Evolutionary conservation across 2,888 invertebrate genomes (phyloP).

Genomic region (Brenthis ino): DNA sequence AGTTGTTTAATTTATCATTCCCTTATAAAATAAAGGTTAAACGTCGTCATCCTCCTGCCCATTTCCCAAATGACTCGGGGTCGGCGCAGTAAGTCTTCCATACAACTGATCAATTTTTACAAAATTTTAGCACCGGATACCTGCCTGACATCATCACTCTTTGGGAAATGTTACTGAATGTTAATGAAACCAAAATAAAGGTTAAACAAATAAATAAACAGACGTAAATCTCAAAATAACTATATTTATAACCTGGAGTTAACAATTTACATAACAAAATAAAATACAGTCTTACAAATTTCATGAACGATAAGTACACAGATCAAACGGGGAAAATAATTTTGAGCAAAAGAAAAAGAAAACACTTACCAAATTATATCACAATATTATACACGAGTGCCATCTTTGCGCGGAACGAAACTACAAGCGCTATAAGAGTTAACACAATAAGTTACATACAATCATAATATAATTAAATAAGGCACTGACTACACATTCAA

Average conservation of each 20-base stretch:
- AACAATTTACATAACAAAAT: slow-evolving; percentile 80
- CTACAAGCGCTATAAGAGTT: slow-evolving; percentile 26
- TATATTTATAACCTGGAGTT: slow-evolving; percentile 79
- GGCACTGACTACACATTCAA: slow-evolving; percentile 59
- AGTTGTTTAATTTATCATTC: slow-evolving; percentile 22
- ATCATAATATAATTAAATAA: slow-evolving; percentile 53
- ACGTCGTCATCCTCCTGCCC: no score
- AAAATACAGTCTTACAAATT: slow-evolving; percentile 82
- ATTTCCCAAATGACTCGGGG: no score
- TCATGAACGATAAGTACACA: slow-evolving; percentile 78
- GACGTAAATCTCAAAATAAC: slow-evolving; percentile 71
- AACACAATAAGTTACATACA: slow-evolving; percentile 32
- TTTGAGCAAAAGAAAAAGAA: slow-evolving; percentile 67
- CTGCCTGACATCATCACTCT: no score
- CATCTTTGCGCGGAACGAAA: slow-evolving; percentile 48
- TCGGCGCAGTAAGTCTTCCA: no score
- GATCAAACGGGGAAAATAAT: slow-evolving; percentile 62
- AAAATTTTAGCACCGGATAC: no score
- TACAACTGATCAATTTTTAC: no score
- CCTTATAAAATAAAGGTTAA: not conserved
- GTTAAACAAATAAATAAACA: slow-evolving; percentile 41
- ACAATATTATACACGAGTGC: slow-evolving; percentile 62
- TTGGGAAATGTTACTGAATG: no score
- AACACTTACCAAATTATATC: slow-evolving; percentile 70
- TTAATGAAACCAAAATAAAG: no score